phyloP scores from a whole-genome alignment of 2,797 vertebrate genomes.

The Crypturellus tataupa region DNA sequence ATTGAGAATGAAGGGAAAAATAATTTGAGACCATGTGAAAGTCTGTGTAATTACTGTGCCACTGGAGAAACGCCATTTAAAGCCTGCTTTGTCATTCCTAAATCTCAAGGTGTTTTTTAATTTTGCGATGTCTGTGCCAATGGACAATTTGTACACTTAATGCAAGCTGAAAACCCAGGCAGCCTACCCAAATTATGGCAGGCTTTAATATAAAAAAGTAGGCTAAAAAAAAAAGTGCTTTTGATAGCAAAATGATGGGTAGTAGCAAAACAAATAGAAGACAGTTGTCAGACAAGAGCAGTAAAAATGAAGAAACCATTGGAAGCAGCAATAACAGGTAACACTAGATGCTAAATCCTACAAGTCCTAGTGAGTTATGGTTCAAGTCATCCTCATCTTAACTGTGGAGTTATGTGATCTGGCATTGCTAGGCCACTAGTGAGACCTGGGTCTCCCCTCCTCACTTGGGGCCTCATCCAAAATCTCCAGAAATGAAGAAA shows the following conservation, averaged over 20 bases:
- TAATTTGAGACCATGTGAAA: conserved; percentile 37
- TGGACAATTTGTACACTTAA: background rate
- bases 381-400: background rate
- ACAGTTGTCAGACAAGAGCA: background rate
- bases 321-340: background rate
- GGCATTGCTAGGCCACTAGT: background rate
- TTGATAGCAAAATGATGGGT: background rate
- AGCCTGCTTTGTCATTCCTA: conserved; percentile 20
- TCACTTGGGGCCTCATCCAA: background rate
- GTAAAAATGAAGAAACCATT: background rate
- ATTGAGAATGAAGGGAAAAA: conserved; percentile 32
- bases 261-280: background rate
- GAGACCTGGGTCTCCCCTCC: background rate
- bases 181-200: background rate
- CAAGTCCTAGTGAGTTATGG: background rate
- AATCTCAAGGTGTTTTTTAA: background rate
- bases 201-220: background rate
- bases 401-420: rapidly evolving
- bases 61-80: conserved; percentile 32
- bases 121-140: background rate
- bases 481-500: background rate
- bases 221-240: background rate
- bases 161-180: background rate
- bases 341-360: background rate
- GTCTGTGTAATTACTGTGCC: background rate